A percentile compares a stretch with the other conserved stretches of the same genome.
These are phyloP conservation scores for Stenopsyche tienmushanensis DNA, from an alignment of 1,140 invertebrate species.

Conservation along the genomic window DNA sequence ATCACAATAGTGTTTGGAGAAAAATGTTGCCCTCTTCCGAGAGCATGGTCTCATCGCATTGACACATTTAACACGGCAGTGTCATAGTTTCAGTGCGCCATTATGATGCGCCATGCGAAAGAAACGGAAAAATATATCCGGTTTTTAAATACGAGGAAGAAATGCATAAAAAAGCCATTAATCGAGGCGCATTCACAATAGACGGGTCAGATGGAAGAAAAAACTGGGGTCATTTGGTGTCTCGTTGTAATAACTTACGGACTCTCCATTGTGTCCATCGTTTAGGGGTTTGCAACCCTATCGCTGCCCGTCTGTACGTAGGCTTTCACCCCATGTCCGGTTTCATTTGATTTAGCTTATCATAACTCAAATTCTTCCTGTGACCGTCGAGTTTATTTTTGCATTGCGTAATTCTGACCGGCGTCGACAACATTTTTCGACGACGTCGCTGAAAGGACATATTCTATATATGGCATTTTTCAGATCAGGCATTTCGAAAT, in stretches of 20 bases:
- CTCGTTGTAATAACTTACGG: conserved; percentile 30
- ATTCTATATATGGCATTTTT: too few species aligned
- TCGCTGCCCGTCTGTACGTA: neutral
- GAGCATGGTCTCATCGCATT: too few species aligned
- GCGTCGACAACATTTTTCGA: neutral
- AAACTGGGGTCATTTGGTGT: conserved; percentile 19
- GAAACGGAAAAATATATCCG: conserved; percentile 4
- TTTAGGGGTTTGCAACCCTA: conserved; percentile 17
- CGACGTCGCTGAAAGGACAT: too few species aligned
- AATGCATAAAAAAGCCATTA: conserved; percentile 1
- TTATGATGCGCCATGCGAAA: too few species aligned
- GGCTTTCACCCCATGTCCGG: too few species aligned
- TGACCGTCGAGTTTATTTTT: conserved; percentile 1
- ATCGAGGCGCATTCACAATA: neutral
- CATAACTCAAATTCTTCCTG: neutral
- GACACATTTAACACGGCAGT: too few species aligned
- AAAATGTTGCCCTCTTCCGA: too few species aligned
- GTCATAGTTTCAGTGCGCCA: too few species aligned
- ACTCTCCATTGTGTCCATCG: conserved; percentile 16
- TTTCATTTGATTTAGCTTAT: conserved; percentile 10
- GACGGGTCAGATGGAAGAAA: conserved; percentile 1
- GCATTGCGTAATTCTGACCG: neutral
- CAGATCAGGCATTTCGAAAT: too few species aligned
- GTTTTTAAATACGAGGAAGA: conserved; percentile 11
- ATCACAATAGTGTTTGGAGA: too few species aligned